Conservation (phyloP, 2,113 vertebrate species). For the Nerophis lumbriciformis region DNA sequence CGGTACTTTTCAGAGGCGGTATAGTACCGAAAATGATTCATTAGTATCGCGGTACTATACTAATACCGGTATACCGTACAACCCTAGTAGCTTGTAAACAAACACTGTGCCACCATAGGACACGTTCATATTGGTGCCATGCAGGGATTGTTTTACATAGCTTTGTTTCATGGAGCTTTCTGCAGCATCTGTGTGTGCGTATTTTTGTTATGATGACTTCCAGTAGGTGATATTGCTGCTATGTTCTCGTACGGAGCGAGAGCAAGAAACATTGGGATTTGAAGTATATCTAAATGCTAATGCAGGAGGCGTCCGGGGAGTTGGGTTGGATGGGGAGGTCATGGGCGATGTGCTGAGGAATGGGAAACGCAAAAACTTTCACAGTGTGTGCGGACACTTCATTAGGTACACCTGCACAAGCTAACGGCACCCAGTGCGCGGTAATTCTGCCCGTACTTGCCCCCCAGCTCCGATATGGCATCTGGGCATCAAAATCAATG, state of each 20-base stretch:
- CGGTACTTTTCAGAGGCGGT: too few species aligned
- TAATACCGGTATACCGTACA: too few species aligned
- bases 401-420: not conserved
- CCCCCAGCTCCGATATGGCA: not conserved
- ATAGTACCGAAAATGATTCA: too few species aligned
- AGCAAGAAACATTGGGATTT: slow-evolving; percentile 20
- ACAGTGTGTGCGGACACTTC: not conserved
- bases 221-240: not conserved
- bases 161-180: too few species aligned
- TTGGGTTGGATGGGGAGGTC: not conserved
- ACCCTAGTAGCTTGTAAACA: too few species aligned
- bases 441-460: not conserved
- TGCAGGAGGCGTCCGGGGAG: slow-evolving; percentile 8
- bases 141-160: too few species aligned
- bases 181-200: not conserved
- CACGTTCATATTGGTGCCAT: too few species aligned
- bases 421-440: not conserved
- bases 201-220: not conserved
- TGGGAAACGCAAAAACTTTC: not conserved
- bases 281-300: slow-evolving; percentile 46
- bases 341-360: slow-evolving; percentile 8
- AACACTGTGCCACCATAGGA: too few species aligned
- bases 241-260: slow-evolving; percentile 2
- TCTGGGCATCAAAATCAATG: slow-evolving; percentile 7
- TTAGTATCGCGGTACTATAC: too few species aligned